Evolutionary conservation across 2,797 vertebrate genomes (phyloP).

Genomic region (Chrosomus eos): DNA sequence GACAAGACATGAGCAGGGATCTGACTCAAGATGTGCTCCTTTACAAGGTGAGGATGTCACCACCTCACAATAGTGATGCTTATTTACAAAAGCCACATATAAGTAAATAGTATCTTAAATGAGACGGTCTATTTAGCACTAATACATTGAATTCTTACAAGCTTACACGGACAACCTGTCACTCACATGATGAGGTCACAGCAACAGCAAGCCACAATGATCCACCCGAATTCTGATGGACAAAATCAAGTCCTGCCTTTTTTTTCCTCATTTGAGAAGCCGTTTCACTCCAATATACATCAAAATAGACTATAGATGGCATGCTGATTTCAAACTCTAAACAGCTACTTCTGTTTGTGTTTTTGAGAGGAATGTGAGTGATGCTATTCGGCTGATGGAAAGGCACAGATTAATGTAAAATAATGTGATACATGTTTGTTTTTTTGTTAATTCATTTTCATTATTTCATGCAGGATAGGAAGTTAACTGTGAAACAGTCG

Average conservation of each 20-base stretch:
- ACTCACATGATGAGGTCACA: background rate
- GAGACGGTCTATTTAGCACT: background rate
- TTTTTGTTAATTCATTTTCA: background rate
- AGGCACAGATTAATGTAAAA: background rate
- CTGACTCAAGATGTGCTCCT: conserved; percentile 85
- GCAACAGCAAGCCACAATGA: background rate
- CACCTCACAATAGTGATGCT: background rate
- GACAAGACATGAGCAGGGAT: conserved; percentile 86
- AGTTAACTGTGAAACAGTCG: conserved; percentile 91
- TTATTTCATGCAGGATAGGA: conserved; percentile 81
- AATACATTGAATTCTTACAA: background rate
- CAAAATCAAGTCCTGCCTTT: background rate
- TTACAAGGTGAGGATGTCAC: conserved; percentile 78
- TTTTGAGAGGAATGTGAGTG: background rate
- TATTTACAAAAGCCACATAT: background rate
- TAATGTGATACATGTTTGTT: background rate
- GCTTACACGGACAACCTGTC: background rate
- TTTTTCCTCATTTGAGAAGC: too few relatives aligned
- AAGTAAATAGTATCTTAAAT: background rate
- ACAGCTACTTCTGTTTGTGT: background rate
- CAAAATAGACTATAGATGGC: too few relatives aligned
- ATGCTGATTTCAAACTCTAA: background rate
- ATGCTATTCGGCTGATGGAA: background rate
- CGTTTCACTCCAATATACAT: background rate
- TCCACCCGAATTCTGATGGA: background rate